These are phyloP conservation scores for Beroe ovata DNA, from an alignment of 37 sponge, comb jelly and placozoan genomes.

Conservation along the genomic window DNA sequence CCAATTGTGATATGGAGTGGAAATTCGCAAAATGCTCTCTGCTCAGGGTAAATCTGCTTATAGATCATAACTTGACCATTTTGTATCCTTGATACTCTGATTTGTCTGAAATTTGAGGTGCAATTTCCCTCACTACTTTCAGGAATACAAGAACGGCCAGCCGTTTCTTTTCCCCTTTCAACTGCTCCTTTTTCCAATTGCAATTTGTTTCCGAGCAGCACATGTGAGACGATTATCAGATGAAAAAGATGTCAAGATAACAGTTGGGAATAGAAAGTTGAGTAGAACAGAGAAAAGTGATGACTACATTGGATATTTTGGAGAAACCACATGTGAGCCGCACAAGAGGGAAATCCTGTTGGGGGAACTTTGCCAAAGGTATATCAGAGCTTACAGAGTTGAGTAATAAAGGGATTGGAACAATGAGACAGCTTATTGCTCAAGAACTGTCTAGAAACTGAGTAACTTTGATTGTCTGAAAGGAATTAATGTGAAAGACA, in stretches of 20 bases:
- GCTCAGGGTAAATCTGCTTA: slow-evolving; percentile 14
- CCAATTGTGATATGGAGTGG: slow-evolving; percentile 43
- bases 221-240: background rate
- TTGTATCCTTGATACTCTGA: too few species aligned
- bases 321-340: background rate
- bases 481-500: too few species aligned
- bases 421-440: too few species aligned
- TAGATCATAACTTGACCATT: too few species aligned
- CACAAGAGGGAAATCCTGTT: background rate
- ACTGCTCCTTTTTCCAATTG: slow-evolving; percentile 8
- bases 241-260: background rate
- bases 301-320: background rate
- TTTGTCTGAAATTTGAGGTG: too few species aligned
- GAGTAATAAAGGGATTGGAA: too few species aligned
- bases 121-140: background rate
- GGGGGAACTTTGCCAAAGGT: background rate
- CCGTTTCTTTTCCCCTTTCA: slow-evolving; percentile 30
- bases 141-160: slow-evolving; percentile 12
- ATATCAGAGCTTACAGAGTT: background rate
- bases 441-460: too few species aligned
- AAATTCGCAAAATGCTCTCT: background rate
- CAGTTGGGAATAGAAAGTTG: background rate
- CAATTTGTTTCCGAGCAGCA: background rate
- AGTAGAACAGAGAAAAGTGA: background rate
- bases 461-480: too few species aligned